Evolutionary conservation across 2,888 invertebrate genomes (phyloP), one percentile per base, ranked within the genome.

Genomic region (Gnatocerus cornutus): DNA sequence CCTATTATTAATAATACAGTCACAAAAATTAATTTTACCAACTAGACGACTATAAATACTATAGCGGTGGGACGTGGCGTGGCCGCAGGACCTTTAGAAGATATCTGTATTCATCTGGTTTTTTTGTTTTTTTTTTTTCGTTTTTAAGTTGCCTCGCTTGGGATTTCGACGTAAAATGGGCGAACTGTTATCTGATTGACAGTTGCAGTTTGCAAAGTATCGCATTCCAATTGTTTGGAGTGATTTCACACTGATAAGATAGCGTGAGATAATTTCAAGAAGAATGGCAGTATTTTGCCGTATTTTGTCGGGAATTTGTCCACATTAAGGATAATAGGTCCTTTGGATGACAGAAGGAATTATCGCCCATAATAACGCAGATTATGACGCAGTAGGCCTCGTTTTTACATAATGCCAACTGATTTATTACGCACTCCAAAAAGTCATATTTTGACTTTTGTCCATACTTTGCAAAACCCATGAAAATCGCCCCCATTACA

Each of bases 21-120:
- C 59, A 66, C 53, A 61, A 61, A 66, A 69, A 69, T 69, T 69
- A 66, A 69, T 69, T 69, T 66, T 56, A 69, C 65, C 69, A 65
- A 61, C 61, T 66, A 59, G 64, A 69, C 59, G 58, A 39, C 63
- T 58, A 66, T 69, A 69, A 69, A 69, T 69, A 69, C 64, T 50
- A n/a, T n/a, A 58, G 48, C 33, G 66, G 50, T 59, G 58, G 50
- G 64, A 64, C 64, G 59, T 62, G 62, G 50, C 62, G 41, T 62
- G 62, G 62, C 64, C 53, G 55, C 64, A 43, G 53, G 64, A 55
- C 64, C 64, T 64, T 55, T 64, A 64, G 41, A 27, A 64, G 53
- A 64, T 64, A 55, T 64, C 64, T 63, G 63, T 64, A 64, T 64
- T 64, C 64, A 64, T 61, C 48, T 61, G 48, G 21, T 29, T 53